A percentile compares a stretch with the other conserved stretches of the same genome.
Evolutionary conservation across 2,113 vertebrate species (phyloP).

Genomic region (Odocoileus virginianus): DNA sequence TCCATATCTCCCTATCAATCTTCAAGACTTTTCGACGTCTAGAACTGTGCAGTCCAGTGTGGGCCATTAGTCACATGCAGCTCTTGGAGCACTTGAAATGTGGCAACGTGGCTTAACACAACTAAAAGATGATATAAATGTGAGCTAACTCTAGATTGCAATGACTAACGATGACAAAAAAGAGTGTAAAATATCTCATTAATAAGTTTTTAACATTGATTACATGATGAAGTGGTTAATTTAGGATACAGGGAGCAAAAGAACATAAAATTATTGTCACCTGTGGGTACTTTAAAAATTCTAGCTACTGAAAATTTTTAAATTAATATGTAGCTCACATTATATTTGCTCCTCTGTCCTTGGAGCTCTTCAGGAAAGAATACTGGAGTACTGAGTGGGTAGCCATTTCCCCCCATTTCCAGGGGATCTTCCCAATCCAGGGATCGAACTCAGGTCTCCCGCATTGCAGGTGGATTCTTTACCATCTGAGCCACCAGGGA

Average conservation of each 20-base stretch:
- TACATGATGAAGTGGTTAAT: neutral
- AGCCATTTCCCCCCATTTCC: neutral
- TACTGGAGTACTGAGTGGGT: neutral
- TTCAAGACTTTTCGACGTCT: neutral
- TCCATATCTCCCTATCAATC: neutral
- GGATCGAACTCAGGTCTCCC: neutral
- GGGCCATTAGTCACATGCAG: neutral
- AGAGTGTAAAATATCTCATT: neutral
- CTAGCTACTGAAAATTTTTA: neutral
- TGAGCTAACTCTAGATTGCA: neutral
- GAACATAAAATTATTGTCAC: neutral
- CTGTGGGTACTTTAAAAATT: neutral
- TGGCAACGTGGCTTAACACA: neutral
- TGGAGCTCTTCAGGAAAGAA: neutral
- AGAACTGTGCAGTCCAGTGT: neutral
- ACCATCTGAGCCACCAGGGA: neutral
- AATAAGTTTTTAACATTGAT: neutral
- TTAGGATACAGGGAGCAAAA: neutral
- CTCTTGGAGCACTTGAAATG: neutral
- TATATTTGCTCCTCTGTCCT: neutral
- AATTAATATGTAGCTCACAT: neutral
- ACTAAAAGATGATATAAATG: neutral
- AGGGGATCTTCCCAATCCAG: neutral
- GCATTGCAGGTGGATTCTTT: neutral
- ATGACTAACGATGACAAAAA: neutral